Evolutionary conservation across 30 jellyfish, hydroid and myxozoan genomes (phyloP).

Genomic region (Aurelia sp.): DNA sequence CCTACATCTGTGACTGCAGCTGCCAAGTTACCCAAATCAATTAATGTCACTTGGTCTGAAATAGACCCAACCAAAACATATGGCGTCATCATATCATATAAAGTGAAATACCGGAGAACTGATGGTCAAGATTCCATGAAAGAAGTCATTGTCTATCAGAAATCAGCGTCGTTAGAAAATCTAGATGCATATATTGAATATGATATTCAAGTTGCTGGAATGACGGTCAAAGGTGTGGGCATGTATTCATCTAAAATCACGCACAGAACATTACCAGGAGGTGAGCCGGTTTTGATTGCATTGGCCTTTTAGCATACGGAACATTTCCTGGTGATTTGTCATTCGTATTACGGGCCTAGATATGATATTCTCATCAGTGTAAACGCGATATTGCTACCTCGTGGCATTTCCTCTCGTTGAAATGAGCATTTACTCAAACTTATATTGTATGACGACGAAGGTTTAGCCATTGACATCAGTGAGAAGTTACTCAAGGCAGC

Average conservation of each 20-base stretch:
- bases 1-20: constrained; percentile 29
- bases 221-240: constrained; percentile 57
- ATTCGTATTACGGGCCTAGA: too few relatives aligned
- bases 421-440: too few relatives aligned
- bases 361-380: too few relatives aligned
- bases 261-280: constrained; percentile 17
- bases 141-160: not conserved
- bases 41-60: constrained; percentile 32
- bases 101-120: constrained; percentile 24
- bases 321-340: too few relatives aligned
- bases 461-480: too few relatives aligned
- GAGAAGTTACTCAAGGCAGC: too few relatives aligned
- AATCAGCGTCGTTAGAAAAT: not conserved
- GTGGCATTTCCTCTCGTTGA: too few relatives aligned
- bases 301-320: too few relatives aligned
- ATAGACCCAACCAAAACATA: constrained; percentile 9
- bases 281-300: not conserved
- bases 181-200: constrained; percentile 35
- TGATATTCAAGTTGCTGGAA: constrained; percentile 56
- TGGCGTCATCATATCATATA: constrained; percentile 24
- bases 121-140: constrained; percentile 21
- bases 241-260: not conserved
- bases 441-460: too few relatives aligned
- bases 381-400: too few relatives aligned
- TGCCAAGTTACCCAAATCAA: constrained; percentile 5